phyloP scores from a whole-genome alignment of 2,888 invertebrate species.

The Antitype chi region DNA sequence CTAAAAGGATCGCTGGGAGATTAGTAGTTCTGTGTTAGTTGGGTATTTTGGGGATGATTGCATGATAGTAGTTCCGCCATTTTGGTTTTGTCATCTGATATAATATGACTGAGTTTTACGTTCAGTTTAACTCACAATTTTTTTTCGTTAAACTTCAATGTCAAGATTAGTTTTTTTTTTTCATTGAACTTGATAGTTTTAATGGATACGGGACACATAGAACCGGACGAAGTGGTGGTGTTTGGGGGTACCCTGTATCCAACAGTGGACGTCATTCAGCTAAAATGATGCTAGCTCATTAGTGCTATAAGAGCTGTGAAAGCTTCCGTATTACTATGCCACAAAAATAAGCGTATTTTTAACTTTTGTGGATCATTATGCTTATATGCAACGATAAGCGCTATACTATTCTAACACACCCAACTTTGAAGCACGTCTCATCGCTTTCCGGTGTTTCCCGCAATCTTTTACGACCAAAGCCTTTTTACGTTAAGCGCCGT shows the following conservation, averaged over 20 bases:
- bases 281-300: background rate
- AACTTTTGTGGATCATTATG: background rate
- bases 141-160: background rate
- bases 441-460: background rate
- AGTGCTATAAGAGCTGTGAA: background rate
- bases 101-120: background rate
- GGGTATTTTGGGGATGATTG: background rate
- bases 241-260: background rate
- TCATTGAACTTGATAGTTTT: too few relatives aligned
- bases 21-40: slow-evolving; percentile 1
- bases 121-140: background rate
- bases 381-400: background rate
- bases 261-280: background rate
- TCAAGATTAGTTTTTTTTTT: background rate
- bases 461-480: slow-evolving; percentile 35
- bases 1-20: slow-evolving; percentile 9
- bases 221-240: too few relatives aligned
- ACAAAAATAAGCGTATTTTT: background rate
- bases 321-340: too few relatives aligned
- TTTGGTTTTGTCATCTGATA: background rate
- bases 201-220: too few relatives aligned
- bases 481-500: slow-evolving; percentile 23
- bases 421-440: background rate
- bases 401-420: background rate
- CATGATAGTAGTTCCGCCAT: background rate